Conservation (phyloP, 2,797 vertebrate genomes). For the Fistularia tabacaria region DNA sequence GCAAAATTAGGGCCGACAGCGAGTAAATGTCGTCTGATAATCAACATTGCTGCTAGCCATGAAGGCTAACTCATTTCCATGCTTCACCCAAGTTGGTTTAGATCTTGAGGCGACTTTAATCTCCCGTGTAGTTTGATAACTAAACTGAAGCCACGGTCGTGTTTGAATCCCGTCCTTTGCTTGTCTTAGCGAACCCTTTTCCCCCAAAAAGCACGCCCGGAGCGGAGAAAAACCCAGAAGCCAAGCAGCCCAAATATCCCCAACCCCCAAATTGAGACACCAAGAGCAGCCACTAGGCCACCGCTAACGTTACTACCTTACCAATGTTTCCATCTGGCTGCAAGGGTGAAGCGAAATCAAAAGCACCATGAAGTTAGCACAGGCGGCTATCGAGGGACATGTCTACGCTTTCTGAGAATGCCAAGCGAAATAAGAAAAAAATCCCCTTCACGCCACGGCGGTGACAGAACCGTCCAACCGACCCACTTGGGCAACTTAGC, state of each 20-base stretch:
- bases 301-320: conserved; percentile 68
- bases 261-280: conserved; percentile 62
- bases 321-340: conserved; percentile 66
- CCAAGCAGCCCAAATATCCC: conserved; percentile 30
- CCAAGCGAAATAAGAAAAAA: conserved; percentile 31
- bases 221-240: neutral
- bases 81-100: conserved; percentile 62
- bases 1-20: conserved; percentile 23
- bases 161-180: neutral
- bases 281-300: conserved; percentile 70
- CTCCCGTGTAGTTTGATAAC: conserved; percentile 31
- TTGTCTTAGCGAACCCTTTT: conserved; percentile 14
- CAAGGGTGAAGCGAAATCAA: conserved; percentile 58
- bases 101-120: conserved; percentile 49
- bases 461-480: conserved; percentile 19
- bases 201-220: neutral
- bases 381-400: conserved; percentile 30
- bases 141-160: conserved; percentile 13
- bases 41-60: conserved; percentile 46
- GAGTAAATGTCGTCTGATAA: conserved; percentile 13
- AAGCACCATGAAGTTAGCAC: conserved; percentile 62
- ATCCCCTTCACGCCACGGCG: neutral
- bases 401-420: neutral
- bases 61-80: conserved; percentile 59
- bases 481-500: conserved; percentile 52